These are phyloP conservation scores for Pseudomyrmex cubaensis DNA, from an alignment of 1,140 invertebrate genomes.

Conservation along the genomic window DNA sequence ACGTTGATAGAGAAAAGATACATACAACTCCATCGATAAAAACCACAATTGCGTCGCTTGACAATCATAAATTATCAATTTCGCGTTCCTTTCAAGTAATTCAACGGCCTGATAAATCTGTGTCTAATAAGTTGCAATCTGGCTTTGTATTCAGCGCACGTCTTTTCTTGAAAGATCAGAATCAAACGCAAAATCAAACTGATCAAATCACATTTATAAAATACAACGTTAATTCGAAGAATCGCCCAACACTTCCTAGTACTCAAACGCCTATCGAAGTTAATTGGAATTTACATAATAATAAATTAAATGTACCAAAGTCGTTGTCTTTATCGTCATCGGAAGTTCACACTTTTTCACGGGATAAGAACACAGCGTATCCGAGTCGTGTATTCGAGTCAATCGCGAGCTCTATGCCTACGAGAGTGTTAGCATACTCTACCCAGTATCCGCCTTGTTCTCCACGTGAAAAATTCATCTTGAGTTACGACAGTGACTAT, in stretches of 20 bases:
- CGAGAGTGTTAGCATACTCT: neutral
- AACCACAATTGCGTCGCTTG: neutral
- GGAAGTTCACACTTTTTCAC: neutral
- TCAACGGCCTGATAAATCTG: conserved; percentile 34
- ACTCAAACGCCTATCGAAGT: neutral
- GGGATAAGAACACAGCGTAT: neutral
- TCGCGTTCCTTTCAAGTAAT: conserved; percentile 68
- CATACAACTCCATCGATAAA: neutral
- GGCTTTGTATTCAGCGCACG: conserved; percentile 74
- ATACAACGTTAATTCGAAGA: conserved; percentile 21
- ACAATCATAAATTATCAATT: conserved; percentile 38
- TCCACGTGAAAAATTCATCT: neutral
- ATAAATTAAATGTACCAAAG: neutral
- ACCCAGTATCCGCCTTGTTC: neutral
- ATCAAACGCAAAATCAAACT: neutral
- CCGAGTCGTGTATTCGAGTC: neutral
- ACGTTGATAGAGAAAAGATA: neutral
- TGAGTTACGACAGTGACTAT: conserved; percentile 63
- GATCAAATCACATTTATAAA: conserved; percentile 5
- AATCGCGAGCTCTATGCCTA: neutral
- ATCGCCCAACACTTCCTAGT: conserved; percentile 5
- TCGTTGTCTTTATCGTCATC: neutral
- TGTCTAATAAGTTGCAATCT: conserved; percentile 56
- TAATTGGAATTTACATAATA: conserved; percentile 1
- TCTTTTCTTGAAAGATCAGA: conserved; percentile 66